A percentile compares a stretch with the other conserved stretches of the same genome.
Conservation (phyloP, 2,888 invertebrate genomes). For the Phyllotreta cruciferae region DNA sequence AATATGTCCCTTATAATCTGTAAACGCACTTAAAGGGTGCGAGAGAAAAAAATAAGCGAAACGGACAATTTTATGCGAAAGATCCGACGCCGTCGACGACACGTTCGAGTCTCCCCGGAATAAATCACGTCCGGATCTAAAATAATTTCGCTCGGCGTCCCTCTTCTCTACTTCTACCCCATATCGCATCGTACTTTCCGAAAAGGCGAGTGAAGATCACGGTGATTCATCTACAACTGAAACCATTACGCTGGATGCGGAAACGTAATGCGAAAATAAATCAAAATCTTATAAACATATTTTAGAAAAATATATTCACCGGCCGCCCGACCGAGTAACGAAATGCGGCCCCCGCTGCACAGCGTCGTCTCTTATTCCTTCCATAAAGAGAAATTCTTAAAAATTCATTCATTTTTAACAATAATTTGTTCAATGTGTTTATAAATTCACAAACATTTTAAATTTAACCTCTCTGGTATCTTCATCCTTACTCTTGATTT, state of each 20-base stretch:
- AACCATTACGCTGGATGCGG: slow-evolving; percentile 45
- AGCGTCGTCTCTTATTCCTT: too few relatives aligned
- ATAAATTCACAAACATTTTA: too few relatives aligned
- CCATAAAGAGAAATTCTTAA: neutral
- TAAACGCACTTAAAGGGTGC: too few relatives aligned
- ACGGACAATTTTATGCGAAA: too few relatives aligned
- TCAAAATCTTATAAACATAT: slow-evolving; percentile 56
- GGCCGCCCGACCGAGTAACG: slow-evolving; percentile 36
- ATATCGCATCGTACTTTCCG: slow-evolving; percentile 18
- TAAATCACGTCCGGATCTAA: slow-evolving; percentile 39
- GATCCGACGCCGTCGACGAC: neutral
- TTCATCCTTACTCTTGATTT: too few relatives aligned
- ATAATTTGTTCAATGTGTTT: too few relatives aligned
- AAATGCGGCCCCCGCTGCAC: slow-evolving; percentile 36
- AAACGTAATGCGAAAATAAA: slow-evolving; percentile 53
- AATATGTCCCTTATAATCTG: too few relatives aligned
- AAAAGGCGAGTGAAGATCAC: slow-evolving; percentile 40
- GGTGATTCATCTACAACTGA: slow-evolving; percentile 46
- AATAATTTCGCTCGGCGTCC: slow-evolving; percentile 36
- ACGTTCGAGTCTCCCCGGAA: slow-evolving; percentile 10
- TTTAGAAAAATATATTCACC: slow-evolving; percentile 51
- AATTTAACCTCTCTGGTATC: too few relatives aligned
- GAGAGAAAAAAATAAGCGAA: too few relatives aligned
- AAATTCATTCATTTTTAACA: neutral
- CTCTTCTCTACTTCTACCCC: slow-evolving; percentile 32